phyloP scores from a whole-genome alignment of 2,888 invertebrate species.

The Dasypolia templi region DNA sequence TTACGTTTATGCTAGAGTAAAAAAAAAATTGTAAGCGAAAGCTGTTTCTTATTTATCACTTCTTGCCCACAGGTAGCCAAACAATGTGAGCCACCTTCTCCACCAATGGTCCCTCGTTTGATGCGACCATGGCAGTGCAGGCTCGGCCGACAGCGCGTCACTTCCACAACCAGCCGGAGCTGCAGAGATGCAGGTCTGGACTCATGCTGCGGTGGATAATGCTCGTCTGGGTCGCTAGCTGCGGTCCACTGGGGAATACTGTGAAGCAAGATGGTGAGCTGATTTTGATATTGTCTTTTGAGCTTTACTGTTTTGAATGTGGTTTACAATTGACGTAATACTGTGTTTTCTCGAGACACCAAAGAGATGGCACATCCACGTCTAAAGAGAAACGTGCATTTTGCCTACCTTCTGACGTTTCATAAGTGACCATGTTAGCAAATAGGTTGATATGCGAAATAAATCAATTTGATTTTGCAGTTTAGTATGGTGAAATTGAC shows the following conservation, averaged over 20 bases:
- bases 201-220: conserved; percentile 87
- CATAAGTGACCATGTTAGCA: too few relatives aligned
- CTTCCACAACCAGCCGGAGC: conserved; percentile 88
- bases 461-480: too few relatives aligned
- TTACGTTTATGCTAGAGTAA: too few relatives aligned
- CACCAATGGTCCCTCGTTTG: conserved; percentile 71
- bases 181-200: conserved; percentile 79
- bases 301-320: neutral
- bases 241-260: conserved; percentile 85
- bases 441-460: too few relatives aligned
- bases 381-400: too few relatives aligned
- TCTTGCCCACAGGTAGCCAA: conserved; percentile 35
- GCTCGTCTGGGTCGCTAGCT: conserved; percentile 85
- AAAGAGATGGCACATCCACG: too few relatives aligned
- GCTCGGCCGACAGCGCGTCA: conserved; percentile 84
- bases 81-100: conserved; percentile 58
- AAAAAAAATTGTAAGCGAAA: too few relatives aligned
- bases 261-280: conserved; percentile 88
- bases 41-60: too few relatives aligned
- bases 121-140: conserved; percentile 77
- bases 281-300: neutral
- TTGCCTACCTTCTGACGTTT: too few relatives aligned
- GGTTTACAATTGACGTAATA: neutral
- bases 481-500: too few relatives aligned
- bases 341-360: neutral